Evolutionary conservation across 2,113 vertebrate species (phyloP), one percentile per base, ranked within the genome.

Genomic region (Hirundichthys speculiger): DNA sequence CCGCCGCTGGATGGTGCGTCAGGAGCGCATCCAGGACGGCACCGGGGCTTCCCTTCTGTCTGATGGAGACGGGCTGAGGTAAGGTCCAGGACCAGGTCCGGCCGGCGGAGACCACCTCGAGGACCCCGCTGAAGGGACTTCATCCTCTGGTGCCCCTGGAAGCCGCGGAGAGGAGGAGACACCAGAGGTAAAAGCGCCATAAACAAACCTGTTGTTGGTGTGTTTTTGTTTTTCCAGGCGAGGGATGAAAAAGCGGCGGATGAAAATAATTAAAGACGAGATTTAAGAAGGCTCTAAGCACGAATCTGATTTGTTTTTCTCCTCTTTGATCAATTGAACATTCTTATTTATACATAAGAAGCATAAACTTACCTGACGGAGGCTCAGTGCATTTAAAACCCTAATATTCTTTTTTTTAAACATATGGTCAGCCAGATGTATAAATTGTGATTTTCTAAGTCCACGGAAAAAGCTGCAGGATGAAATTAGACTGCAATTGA

Each of bases 141-240:
- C 14, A 22, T 39, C 11, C 39, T 2, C 24, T 30, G 24, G 51
- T 11, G 30, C 48, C 51, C 42, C 53, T 46, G 64, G 20, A 41
- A 55, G n/a, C 14, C 30, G 11, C 24, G 43, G 41, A 22, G 49
- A 57, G 69, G 25, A 60, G 58, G 58, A 30, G 43, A 58, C 59
- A 25, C 34, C 3, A 43, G 48, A 88, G 88, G 85, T 85, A 76
- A 63, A 20, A 40, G 56, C 27, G 10, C 39, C 59, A 13, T 76
- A 60, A 45, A 80, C 54, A 69, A 86, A 91, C 90, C 90, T 91
- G 90, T 91, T 91, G 90, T 89, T 67, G 49, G 30, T 7, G 20
- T 80, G 63, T 69, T 52, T 71, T 50, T 74, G 38, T 68, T 73
- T 45, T 45, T 39, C 30, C 1, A 6, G 43, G 24, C 8, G 45